Evolutionary conservation across 2,888 invertebrate genomes (phyloP).

Genomic region (Hirtodrosophila histrioides): DNA sequence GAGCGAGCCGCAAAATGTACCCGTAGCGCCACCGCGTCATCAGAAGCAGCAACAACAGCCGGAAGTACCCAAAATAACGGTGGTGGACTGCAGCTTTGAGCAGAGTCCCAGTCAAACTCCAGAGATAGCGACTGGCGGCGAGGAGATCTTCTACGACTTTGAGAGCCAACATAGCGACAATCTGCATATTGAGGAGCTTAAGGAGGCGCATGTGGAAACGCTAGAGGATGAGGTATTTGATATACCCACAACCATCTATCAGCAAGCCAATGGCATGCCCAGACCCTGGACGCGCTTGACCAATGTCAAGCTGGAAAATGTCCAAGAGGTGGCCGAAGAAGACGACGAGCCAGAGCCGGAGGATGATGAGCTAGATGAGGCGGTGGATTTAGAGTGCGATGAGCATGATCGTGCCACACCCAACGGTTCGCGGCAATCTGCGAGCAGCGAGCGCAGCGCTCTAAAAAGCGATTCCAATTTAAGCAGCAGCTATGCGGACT

Average conservation of each 20-base stretch:
- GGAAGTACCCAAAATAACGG: slow-evolving; percentile 81
- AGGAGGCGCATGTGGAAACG: slow-evolving; percentile 71
- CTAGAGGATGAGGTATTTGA: slow-evolving; percentile 68
- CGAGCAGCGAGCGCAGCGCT: slow-evolving; percentile 70
- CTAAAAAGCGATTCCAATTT: slow-evolving; percentile 81
- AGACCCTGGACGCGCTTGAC: slow-evolving; percentile 71
- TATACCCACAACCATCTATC: slow-evolving; percentile 71
- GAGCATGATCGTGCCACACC: slow-evolving; percentile 30
- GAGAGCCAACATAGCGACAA: slow-evolving; percentile 43
- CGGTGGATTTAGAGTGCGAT: slow-evolving; percentile 58
- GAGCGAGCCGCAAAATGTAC: slow-evolving; percentile 36
- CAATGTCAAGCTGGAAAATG: slow-evolving; percentile 78
- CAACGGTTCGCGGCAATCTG: slow-evolving; percentile 62
- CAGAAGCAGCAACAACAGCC: slow-evolving; percentile 42
- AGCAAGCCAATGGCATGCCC: slow-evolving; percentile 46
- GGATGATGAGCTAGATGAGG: slow-evolving; percentile 61
- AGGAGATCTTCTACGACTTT: slow-evolving; percentile 81
- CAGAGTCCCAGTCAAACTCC: slow-evolving; percentile 40
- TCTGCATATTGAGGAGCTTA: slow-evolving; percentile 64
- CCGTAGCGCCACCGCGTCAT: slow-evolving; percentile 57
- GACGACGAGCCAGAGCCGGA: slow-evolving; percentile 57
- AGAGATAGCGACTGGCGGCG: not conserved
- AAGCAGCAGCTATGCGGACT: slow-evolving; percentile 82
- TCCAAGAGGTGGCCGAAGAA: slow-evolving; percentile 74
- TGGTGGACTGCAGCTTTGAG: slow-evolving; percentile 80